Base-by-base conservation (phyloP, 2,113 vertebrate genomes). In the Rattus rattus region DNA sequence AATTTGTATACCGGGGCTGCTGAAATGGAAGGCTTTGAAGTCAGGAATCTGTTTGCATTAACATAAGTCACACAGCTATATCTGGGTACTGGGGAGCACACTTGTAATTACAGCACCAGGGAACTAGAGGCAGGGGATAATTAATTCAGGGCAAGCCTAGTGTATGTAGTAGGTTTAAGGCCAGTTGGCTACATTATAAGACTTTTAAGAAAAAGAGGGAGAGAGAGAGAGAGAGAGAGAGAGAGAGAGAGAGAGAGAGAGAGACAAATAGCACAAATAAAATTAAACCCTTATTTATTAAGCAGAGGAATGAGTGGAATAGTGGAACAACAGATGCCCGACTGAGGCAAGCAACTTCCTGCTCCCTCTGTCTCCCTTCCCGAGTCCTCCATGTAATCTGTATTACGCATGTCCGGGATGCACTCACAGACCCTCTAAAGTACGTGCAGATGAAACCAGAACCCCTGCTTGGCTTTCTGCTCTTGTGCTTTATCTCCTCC, bases 401-500 rank as follows among this genome's bases (percentile, higher is more conserved):
- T 19, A 65, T 30, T 30, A 30, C 19, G 14, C 14, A 11, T 65
- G 59, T 47, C 59, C 26, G 59, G 49, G 39, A 56, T 4, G 4
- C 73, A 91, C 61, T 91, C 52, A 36, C 33, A 83, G 49, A 26
- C 36, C 33, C 28, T 87, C 11, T 84, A 49, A 16, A 33, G 47
- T 19, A 54, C 30, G 19, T 20, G 67, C 54, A 26, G 7, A 92
- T 13, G 30, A 72, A 88, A 63, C 39, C 49, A 56, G 96, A 76
- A 17, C 39, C 69, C 30, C 19, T 84, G 13, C 11, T 72, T 56
- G 39, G 33, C 14, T 89, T 75, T 54, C 75, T 93, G 16, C 39
- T 94, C 76, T 43, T 77, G 56, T 1, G 14, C 28, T 72, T 94
- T 88, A 80, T 92, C 56, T 88, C 52, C 33, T 94, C 86, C 47